Base-by-base conservation (phyloP, 92 coral and sea anemone species). In the Porites divaricata region DNA sequence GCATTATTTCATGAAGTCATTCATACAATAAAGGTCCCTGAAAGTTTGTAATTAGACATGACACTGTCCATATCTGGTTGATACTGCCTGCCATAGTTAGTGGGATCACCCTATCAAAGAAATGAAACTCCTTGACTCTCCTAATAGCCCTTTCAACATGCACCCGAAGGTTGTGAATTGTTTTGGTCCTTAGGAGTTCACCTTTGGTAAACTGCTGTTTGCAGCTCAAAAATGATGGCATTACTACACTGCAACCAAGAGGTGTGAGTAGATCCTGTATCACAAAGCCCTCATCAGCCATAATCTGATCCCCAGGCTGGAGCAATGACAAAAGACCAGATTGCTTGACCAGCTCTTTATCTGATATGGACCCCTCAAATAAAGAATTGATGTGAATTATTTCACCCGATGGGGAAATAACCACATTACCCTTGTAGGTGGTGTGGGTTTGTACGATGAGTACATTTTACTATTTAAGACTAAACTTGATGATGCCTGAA, bases 321-420 rank as follows among this genome's bases (percentile, higher is more conserved):
- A 91, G 91, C 70, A 84, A 23, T 74, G 67, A 23, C 49, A 87
- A 63, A 21, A 88, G 91, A 19, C 91, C 91, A 17, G 91, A 87
- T 71, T 79, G 69, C 79, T 41, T 87, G 16, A 91, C 87, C 22
- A 90, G 89, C 77, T 87, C 91, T 80, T 87, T 90, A 62, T 79
- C 91, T n/a, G 94, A 91, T 16, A 91, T 91, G 2, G 91, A 81
- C 14, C 94, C 91, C 35, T 78, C 86, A 87, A 76, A 91, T 2
- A 90, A 72, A 17, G 11, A 9, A 52, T 90, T 90, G 0, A 90
- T 35, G 77, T 90, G 93, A 52, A 86, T 86, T 51, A 86, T 86
- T 81, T 90, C 93, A 6, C 90, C 90, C 19, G 90, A 86, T 25
- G 90, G 88, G 4, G 91, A 59, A 54, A 90, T 86, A 22, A 90